phyloP scores from a whole-genome alignment of 64 coral and sea anemone species.

The Catalaphyllia jardinei region DNA sequence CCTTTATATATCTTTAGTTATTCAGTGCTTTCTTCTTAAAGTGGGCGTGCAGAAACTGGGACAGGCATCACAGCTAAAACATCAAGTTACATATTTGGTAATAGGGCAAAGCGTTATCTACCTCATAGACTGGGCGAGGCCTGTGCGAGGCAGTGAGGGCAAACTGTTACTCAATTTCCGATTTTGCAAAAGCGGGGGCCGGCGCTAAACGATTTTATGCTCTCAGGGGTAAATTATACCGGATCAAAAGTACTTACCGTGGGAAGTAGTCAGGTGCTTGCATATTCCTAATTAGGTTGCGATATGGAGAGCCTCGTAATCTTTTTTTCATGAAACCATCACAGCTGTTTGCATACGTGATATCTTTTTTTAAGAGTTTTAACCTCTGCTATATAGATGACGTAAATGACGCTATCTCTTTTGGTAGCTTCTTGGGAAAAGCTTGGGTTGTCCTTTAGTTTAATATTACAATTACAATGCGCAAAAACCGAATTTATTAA shows the following conservation, averaged over 20 bases:
- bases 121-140: not conserved
- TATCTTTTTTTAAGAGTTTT: too few relatives aligned
- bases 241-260: too few relatives aligned
- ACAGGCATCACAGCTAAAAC: not conserved
- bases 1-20: not conserved
- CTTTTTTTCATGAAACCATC: too few relatives aligned
- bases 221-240: not conserved
- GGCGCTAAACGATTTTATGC: not conserved
- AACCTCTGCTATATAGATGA: too few relatives aligned
- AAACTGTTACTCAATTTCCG: slow-evolving; percentile 8
- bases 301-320: not conserved
- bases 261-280: not conserved
- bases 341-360: too few relatives aligned
- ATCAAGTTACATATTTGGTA: slow-evolving; percentile 9
- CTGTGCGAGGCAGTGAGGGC: not conserved
- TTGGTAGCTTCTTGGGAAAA: too few relatives aligned
- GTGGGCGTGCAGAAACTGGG: not conserved
- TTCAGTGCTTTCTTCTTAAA: not conserved
- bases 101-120: not conserved
- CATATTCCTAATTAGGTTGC: not conserved
- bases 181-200: not conserved
- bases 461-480: too few relatives aligned
- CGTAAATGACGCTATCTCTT: too few relatives aligned
- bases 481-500: too few relatives aligned
- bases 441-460: too few relatives aligned